A percentile compares a stretch with the other conserved stretches of the same genome.
Evolutionary conservation across 2,113 vertebrate genomes (phyloP).

Genomic region (Dromaius novaehollandiae): DNA sequence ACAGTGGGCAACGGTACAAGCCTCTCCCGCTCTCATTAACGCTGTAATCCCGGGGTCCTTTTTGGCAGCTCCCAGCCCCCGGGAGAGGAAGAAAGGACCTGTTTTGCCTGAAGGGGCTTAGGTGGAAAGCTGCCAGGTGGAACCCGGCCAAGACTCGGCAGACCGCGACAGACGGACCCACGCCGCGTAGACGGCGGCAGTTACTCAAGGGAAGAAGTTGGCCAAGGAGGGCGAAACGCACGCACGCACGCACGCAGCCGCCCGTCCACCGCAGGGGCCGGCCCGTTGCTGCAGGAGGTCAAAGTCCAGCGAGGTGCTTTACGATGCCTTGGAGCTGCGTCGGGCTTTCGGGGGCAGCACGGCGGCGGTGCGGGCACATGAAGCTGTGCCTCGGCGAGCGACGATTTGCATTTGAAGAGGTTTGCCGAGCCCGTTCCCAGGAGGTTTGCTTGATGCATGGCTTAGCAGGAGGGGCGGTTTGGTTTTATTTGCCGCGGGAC

Average conservation of each 20-base stretch:
- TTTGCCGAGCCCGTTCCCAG: slow-evolving; percentile 28
- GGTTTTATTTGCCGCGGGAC: neutral
- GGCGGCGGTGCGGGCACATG: neutral
- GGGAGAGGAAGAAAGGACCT: neutral
- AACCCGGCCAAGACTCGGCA: slow-evolving; percentile 20
- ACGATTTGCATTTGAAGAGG: slow-evolving; percentile 29
- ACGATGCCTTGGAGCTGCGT: neutral
- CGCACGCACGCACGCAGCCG: too few species aligned
- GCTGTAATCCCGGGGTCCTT: rapidly evolving
- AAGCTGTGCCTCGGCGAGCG: rapidly evolving
- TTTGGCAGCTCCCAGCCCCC: neutral
- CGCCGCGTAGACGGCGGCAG: neutral
- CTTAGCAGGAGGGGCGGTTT: neutral
- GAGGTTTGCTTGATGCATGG: neutral
- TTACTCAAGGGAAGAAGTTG: neutral
- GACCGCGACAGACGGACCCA: neutral
- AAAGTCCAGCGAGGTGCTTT: neutral
- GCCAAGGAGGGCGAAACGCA: neutral
- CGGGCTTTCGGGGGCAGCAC: neutral
- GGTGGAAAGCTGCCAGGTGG: slow-evolving; percentile 3
- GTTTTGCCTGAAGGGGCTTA: neutral
- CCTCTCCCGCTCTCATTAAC: neutral
- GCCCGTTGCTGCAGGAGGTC: rapidly evolving
- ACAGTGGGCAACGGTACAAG: rapidly evolving
- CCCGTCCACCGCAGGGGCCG: rapidly evolving